Evolutionary conservation across 2,113 vertebrate genomes (phyloP).

Genomic region (Cryptoleucopteryx plumbea): DNA sequence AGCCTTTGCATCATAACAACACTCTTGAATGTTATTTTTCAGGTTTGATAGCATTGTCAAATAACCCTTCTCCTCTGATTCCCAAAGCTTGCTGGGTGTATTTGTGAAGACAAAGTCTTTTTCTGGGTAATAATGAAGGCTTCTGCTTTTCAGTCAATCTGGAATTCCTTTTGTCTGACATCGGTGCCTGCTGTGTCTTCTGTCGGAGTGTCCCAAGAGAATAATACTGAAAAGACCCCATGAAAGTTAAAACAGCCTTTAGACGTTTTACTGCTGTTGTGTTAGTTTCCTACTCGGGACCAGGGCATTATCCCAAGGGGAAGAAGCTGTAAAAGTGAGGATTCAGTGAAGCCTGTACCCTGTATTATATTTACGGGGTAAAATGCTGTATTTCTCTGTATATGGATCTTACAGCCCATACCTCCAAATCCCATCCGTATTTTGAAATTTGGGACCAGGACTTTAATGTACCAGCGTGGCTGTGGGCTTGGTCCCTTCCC

Average conservation of each 20-base stretch:
- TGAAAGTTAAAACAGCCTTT: neutral
- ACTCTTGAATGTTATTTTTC: constrained; percentile 45
- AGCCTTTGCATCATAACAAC: neutral
- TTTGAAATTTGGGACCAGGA: neutral
- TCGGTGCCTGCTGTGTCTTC: neutral
- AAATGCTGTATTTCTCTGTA: rapidly evolving
- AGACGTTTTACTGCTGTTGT: neutral
- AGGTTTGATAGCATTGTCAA: constrained; percentile 31
- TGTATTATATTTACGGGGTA: rapidly evolving
- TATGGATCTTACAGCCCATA: rapidly evolving
- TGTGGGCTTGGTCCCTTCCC: neutral
- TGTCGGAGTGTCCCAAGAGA: neutral
- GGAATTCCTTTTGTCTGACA: neutral
- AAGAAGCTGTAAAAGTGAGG: neutral
- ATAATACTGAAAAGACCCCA: neutral
- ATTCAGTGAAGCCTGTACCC: neutral
- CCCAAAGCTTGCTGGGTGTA: constrained; percentile 15
- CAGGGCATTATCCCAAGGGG: neutral
- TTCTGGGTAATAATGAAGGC: neutral
- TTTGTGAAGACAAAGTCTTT: constrained; percentile 29
- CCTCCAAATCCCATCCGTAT: rapidly evolving
- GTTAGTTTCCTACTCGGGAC: neutral
- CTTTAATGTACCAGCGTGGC: rapidly evolving
- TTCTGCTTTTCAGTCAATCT: constrained; percentile 36
- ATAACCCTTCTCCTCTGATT: constrained; percentile 8